Evolutionary conservation across 2,113 vertebrate genomes (phyloP).

Genomic region (Microtus pennsylvanicus): DNA sequence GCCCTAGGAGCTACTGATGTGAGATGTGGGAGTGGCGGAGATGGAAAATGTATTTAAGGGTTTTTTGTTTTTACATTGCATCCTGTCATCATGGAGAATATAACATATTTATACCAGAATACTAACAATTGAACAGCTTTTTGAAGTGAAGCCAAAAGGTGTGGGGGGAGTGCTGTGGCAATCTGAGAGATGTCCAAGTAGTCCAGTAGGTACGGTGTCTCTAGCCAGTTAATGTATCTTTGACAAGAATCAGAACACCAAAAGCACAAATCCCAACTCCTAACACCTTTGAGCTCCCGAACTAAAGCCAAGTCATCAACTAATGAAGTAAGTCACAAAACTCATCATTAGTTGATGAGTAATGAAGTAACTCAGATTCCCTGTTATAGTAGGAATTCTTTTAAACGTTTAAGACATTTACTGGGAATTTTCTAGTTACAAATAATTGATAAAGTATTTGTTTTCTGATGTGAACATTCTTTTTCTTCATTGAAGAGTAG

Average conservation of each 20-base stretch:
- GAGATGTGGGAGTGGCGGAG: background rate
- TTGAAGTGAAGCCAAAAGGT: background rate
- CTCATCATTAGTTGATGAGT: too few relatives aligned
- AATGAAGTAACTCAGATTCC: background rate
- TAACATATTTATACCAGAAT: conserved; percentile 26
- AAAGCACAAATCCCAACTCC: background rate
- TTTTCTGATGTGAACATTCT: background rate
- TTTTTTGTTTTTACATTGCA: conserved; percentile 6
- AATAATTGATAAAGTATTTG: conserved; percentile 41
- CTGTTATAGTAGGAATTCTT: background rate
- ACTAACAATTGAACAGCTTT: conserved; percentile 20
- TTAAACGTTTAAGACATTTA: background rate
- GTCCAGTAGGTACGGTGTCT: background rate
- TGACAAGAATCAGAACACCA: conserved; percentile 18
- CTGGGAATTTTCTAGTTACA: background rate
- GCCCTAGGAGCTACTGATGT: background rate
- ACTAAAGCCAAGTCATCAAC: background rate
- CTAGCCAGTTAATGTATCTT: background rate
- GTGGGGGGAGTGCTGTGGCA: background rate
- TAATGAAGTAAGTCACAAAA: too few relatives aligned
- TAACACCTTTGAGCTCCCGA: background rate
- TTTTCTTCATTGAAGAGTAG: background rate
- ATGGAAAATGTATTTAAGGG: conserved; percentile 26
- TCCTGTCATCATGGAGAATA: conserved; percentile 9
- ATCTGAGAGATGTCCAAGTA: background rate